Conservation (phyloP, 1,140 invertebrate species). For the Campoletis sonorensis region DNA sequence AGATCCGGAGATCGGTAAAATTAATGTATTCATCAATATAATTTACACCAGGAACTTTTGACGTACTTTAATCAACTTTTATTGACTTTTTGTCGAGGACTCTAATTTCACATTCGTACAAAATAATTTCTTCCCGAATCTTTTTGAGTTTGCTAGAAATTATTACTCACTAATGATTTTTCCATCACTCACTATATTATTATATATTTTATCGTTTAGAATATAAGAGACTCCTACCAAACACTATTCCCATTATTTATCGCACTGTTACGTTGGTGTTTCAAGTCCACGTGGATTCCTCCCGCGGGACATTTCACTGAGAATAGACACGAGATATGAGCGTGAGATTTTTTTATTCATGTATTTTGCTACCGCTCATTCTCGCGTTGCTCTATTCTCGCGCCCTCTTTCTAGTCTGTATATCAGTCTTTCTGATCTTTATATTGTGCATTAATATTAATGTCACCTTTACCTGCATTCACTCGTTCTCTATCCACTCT, state of each 20-base stretch:
- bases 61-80: no score
- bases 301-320: not conserved
- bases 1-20: not conserved
- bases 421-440: not conserved
- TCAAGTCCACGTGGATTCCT: not conserved
- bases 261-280: not conserved
- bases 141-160: no score
- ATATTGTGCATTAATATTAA: conserved; percentile 9
- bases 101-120: no score
- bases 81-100: no score
- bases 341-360: not conserved
- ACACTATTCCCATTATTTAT: not conserved
- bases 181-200: no score
- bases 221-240: not conserved
- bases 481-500: not conserved
- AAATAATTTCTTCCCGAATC: no score
- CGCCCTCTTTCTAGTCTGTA: not conserved
- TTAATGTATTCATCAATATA: no score
- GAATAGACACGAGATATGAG: not conserved
- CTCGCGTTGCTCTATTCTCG: not conserved
- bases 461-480: conserved; percentile 5
- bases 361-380: not conserved
- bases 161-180: no score
- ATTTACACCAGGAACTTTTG: no score
- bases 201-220: not conserved